Conservation (phyloP, 2,797 vertebrate species). For the Melanotaenia pygmaea region DNA sequence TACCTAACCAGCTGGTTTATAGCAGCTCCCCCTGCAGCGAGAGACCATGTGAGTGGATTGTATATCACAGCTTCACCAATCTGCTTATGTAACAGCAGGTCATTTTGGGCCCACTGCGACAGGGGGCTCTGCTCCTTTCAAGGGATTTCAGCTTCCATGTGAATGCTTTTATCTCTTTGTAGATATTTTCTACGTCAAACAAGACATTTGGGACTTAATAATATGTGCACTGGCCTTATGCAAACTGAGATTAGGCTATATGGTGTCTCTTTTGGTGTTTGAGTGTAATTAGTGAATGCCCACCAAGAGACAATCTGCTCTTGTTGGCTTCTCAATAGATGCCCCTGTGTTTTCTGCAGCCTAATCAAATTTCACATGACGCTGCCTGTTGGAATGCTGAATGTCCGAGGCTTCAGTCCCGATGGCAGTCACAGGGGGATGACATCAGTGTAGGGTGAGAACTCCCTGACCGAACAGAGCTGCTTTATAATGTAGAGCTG, state of each 20-base stretch:
- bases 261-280: constrained; percentile 30
- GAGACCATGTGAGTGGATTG: constrained; percentile 40
- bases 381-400: constrained; percentile 62
- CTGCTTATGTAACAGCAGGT: constrained; percentile 77
- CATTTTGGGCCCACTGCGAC: constrained; percentile 59
- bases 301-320: constrained; percentile 68
- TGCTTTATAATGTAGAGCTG: constrained; percentile 11
- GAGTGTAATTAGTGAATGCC: constrained; percentile 60
- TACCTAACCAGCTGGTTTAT: constrained; percentile 29
- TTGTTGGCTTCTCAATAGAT: constrained; percentile 78
- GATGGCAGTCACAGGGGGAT: constrained; percentile 58
- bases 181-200: not conserved
- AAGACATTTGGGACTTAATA: not conserved
- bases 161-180: constrained; percentile 12
- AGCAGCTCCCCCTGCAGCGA: constrained; percentile 40
- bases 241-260: constrained; percentile 24
- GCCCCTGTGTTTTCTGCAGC: constrained; percentile 75
- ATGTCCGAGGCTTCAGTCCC: constrained; percentile 37
- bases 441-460: constrained; percentile 60
- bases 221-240: not conserved
- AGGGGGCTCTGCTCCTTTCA: constrained; percentile 56
- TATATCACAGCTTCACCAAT: constrained; percentile 58
- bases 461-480: constrained; percentile 33
- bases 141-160: constrained; percentile 40
- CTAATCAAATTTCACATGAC: constrained; percentile 78